Base-by-base conservation (phyloP, 2,113 vertebrate genomes). In the Tachuris rubrigastra region DNA sequence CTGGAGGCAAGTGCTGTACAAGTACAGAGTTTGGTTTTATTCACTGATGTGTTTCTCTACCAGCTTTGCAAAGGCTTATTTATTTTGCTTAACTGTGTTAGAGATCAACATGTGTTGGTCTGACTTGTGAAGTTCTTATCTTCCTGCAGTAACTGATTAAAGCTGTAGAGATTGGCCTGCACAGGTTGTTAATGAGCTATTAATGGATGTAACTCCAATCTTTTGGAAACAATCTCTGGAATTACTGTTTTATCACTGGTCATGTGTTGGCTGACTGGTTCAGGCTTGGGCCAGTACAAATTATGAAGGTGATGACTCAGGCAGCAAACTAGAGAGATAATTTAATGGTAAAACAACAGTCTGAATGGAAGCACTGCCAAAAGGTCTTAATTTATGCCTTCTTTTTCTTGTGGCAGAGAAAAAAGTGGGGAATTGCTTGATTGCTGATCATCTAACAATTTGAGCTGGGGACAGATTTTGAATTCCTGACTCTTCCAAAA, bases 41-140 rank as follows among this genome's bases (percentile, higher is more conserved):
- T 2, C 25, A 58, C 41, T 66, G 37, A 14, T 15, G 20, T 65
- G 19, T 52, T 85, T 52, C 22, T 52, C 68, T 87, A 9, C 12
- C 23, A 39, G 9, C 0, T 2, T 55, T 96, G 15, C 22, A 75
- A 90, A 75, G 44, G 33, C 12, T 76, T 71, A 39, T 15, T 89
- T 65, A 22, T 84, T 81, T 81, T 88, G 6, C 63, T 89, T 75
- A 52, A 52, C 35, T 89, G 13, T 56, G 7, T 22, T 68, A 22
- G 27, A 76, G 73, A 23, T 52, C 35, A 0, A 8, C 0, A 0
- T 12, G 4, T n/a, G 30, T 71, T 0, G 5, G 17, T 79, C 41
- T 78, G 49, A 56, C 27, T 71, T 72, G 8, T 31, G 44, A 94
- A 78, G 31, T 50, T 74, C n/a, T 81, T 90, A 37, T 39, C 80